Percentiles rank a stretch among this genome's conserved stretches.
Evolutionary conservation across 2,797 vertebrate genomes (phyloP).

Genomic region (Linurgus olivaceus): DNA sequence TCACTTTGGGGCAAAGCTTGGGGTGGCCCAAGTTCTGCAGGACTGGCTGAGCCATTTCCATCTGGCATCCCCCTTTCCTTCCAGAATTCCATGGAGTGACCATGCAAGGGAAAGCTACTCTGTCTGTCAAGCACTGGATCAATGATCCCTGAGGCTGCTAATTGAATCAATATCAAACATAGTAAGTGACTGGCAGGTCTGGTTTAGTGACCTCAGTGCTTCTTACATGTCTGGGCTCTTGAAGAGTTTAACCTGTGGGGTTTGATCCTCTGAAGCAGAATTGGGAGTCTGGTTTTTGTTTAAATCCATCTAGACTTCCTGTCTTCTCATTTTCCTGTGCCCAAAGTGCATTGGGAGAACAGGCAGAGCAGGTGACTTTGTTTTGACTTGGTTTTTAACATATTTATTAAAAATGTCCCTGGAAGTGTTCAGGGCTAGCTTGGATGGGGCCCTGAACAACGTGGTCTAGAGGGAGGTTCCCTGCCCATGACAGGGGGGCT

Average conservation of each 20-base stretch:
- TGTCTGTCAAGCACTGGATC: neutral
- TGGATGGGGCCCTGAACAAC: neutral
- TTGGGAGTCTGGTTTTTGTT: neutral
- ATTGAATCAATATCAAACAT: neutral
- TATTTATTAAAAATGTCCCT: neutral
- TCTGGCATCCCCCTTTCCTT: neutral
- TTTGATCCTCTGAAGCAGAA: neutral
- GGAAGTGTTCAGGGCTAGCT: neutral
- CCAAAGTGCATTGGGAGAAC: neutral
- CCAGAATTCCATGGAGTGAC: neutral
- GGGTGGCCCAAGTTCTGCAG: neutral
- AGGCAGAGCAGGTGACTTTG: neutral
- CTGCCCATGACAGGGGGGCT: fast-evolving
- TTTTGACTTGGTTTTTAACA: neutral
- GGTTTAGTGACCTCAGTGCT: neutral
- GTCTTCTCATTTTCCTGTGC: neutral
- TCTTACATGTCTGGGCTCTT: neutral
- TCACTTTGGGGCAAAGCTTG: neutral
- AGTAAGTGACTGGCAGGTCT: neutral
- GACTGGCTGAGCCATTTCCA: neutral
- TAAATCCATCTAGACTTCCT: neutral
- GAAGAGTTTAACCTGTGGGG: neutral
- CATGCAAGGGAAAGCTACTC: neutral
- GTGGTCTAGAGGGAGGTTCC: neutral
- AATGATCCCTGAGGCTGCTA: neutral